Percentiles rank a stretch among this genome's conserved stretches.
Conservation (phyloP, 2,888 invertebrate genomes). For the Athrips mouffetella region DNA sequence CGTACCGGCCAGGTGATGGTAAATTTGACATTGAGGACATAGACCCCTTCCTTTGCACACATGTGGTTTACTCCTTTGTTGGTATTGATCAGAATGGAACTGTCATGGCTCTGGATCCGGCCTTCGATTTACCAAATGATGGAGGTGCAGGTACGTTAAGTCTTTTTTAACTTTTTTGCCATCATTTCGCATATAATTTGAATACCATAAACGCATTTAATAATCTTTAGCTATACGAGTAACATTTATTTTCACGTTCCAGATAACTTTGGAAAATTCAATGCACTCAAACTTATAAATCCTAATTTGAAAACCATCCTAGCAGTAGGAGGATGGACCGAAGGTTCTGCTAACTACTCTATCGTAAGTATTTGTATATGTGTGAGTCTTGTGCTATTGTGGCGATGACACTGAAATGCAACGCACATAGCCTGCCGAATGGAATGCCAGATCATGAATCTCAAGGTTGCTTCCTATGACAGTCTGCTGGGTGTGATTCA, state of each 20-base stretch:
- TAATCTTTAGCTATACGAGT: not conserved
- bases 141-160: constrained; percentile 68
- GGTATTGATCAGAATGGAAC: constrained; percentile 78
- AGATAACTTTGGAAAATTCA: constrained; percentile 77
- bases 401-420: too few species aligned
- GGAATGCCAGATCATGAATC: too few species aligned
- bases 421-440: too few species aligned
- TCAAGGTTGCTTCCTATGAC: too few species aligned
- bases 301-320: constrained; percentile 76
- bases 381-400: too few species aligned
- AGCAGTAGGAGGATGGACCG: constrained; percentile 85
- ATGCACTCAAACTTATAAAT: constrained; percentile 69
- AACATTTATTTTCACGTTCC: constrained; percentile 25
- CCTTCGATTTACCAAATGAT: constrained; percentile 81
- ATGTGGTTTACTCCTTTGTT: constrained; percentile 85
- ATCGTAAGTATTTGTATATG: constrained; percentile 46
- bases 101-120: constrained; percentile 77
- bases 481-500: too few species aligned
- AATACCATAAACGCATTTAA: not conserved
- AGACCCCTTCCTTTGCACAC: constrained; percentile 84
- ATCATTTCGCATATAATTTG: not conserved
- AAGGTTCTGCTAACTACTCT: constrained; percentile 80
- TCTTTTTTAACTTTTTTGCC: not conserved
- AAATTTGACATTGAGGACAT: constrained; percentile 82
- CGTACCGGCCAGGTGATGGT: constrained; percentile 81